Evolutionary conservation across 2,888 invertebrate genomes (phyloP), one percentile per base, ranked within the genome.

Genomic region (Meliscaeva auricollis): DNA sequence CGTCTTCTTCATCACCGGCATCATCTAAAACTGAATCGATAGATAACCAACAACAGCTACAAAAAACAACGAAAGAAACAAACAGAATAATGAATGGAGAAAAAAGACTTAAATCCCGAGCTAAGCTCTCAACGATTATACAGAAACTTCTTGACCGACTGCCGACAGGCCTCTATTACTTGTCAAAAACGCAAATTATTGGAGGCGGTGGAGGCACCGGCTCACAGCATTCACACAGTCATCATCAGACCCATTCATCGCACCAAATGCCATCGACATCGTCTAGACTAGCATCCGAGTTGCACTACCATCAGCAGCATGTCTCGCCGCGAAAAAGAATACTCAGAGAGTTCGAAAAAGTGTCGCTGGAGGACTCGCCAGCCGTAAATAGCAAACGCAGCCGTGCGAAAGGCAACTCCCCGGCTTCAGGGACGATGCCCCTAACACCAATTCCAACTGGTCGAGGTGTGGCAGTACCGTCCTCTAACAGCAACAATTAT

Each of bases 271-370:
- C 81, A 69, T 66, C 79, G 58, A 83, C 88, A 41, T 72, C 89
- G 60, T 90, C 91, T 68, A 90, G 91, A 89, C 89, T 92, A 89
- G 90, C 91, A 88, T 73, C 85, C 35, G 92, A 91, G 70, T 46
- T 87, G 56, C 88, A 88, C 73, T 90, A 91, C 84, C 91, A 91
- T 87, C 91, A 92, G 82, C 92, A 92, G 81, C 92, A 92, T 89
- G 96, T 97, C 32, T 97, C 97, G 81, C 97, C 97, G 64, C 94
- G 97, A 48, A 97, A 97, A 91, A 94, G 97, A 88, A 96, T 97
- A 92, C 93, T 97, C 84, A 94, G 96, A 72, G 97, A 97, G 91
- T 94, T 97, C 90, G 97, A 97, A 90, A 94, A 95, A 89, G 96
- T 96, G 7, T 95, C 94, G 20, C 87, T 91, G 46, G 91, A 91